Evolutionary conservation across 2,797 vertebrate genomes (phyloP), one percentile per base, ranked within the genome.

Genomic region (Luscinia luscinia): DNA sequence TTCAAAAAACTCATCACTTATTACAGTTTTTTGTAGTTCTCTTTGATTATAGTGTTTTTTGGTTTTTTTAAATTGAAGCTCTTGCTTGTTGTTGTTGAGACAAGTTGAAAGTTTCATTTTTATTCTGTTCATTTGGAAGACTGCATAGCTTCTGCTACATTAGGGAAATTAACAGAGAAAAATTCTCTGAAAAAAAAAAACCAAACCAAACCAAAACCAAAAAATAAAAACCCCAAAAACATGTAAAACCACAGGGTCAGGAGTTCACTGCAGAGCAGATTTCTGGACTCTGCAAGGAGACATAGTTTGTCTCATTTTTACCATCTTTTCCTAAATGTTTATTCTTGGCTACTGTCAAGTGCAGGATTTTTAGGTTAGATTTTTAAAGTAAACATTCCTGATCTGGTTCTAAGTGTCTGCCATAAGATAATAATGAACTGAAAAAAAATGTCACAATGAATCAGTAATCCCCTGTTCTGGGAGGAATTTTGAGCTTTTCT

Each of bases 161-260:
- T 61, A 34, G 8, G 5, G 26, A 68, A 55, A 79, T 48, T 48
- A 66, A 24, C 14, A 49, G 2, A 72, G 30, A 57, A 90, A 49
- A 68, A 2, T 36, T 69, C 1, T 40, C 9, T 55, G 66, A 30
- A 72, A 38, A 11, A 58, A 11, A 58, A n/a, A 38, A 12, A 38
- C 3, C 46, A 28, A 21, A 16, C 9, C 7, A 4, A 12, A 72
- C 17, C 38, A 1, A 9, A 18, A 5, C 9, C 11, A 48, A 17
- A 26, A 40, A 3, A 34, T 34, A 34, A 34, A 24, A 21, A 26
- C 2, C 6, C 22, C 11, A 14, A 19, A 41, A n/a, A 22, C 9
- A 30, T 0, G 1, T 36, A 40, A 79, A 84, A 40, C 2, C 4
- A 1, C 12, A 28, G 5, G 9, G 32, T 63, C 41, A 70, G 18